Evolutionary conservation across 2,797 vertebrate species (phyloP).

Genomic region (Brotula barbata): DNA sequence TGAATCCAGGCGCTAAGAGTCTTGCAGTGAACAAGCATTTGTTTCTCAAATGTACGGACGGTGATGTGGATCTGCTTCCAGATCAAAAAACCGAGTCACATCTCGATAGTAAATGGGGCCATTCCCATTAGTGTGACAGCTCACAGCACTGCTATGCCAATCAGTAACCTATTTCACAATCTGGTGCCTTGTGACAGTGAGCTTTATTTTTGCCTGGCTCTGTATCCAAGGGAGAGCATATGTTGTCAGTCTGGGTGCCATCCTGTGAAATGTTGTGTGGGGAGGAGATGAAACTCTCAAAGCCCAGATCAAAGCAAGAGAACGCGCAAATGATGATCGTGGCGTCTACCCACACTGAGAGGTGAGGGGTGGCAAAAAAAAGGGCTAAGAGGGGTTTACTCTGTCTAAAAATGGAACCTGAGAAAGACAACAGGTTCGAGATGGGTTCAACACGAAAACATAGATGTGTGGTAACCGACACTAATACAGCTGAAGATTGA

Average conservation of each 20-base stretch:
- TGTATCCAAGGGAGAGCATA: constrained; percentile 79
- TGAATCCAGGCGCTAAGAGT: constrained; percentile 12
- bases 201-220: constrained; percentile 81
- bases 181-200: constrained; percentile 80
- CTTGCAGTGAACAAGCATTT: neutral
- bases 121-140: constrained; percentile 60
- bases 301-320: constrained; percentile 69
- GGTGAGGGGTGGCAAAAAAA: constrained; percentile 29
- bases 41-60: constrained; percentile 15
- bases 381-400: constrained; percentile 45
- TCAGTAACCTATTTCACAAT: constrained; percentile 84
- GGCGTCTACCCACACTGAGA: constrained; percentile 46
- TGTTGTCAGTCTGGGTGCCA: constrained; percentile 79
- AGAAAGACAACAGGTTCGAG: neutral
- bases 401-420: constrained; percentile 9
- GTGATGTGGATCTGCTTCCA: constrained; percentile 41
- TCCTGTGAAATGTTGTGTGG: constrained; percentile 74
- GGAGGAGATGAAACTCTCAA: constrained; percentile 68
- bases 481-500: neutral
- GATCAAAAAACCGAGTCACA: constrained; percentile 40
- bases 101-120: constrained; percentile 62
- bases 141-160: constrained; percentile 64
- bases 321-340: constrained; percentile 57
- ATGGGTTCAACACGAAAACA: no score
- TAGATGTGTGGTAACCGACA: neutral